These are phyloP conservation scores for Thunnus thynnus DNA, from an alignment of 2,113 vertebrate species.

Conservation along the genomic window DNA sequence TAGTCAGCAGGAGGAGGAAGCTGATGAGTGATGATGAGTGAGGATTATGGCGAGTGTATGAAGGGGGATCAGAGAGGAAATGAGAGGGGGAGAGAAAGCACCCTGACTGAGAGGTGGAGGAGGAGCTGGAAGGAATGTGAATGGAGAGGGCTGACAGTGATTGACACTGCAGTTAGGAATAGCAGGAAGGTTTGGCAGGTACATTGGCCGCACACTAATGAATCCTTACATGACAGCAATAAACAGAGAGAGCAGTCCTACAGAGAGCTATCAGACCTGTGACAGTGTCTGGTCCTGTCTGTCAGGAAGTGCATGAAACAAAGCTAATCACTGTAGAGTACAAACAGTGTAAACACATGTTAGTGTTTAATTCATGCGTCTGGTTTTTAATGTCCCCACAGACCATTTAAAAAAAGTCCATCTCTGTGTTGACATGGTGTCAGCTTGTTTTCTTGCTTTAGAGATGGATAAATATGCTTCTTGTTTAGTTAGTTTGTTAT, in stretches of 20 bases:
- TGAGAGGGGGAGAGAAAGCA: neutral
- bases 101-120: neutral
- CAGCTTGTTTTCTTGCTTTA: neutral
- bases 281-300: constrained; percentile 28
- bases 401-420: neutral
- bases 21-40: no score
- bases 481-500: neutral
- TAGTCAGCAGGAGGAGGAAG: neutral
- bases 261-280: neutral
- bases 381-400: neutral
- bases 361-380: neutral
- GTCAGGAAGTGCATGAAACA: neutral
- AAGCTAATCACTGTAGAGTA: constrained; percentile 1
- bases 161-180: constrained; percentile 27
- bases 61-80: constrained; percentile 11
- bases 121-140: constrained; percentile 24
- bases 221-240: constrained; percentile 27
- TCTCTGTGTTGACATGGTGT: neutral
- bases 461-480: neutral
- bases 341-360: neutral
- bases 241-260: constrained; percentile 19
- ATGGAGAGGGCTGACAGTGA: constrained; percentile 18
- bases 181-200: constrained; percentile 34
- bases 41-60: neutral
- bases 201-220: constrained; percentile 44